Evolutionary conservation across 2,888 invertebrate genomes (phyloP), one percentile per base, ranked within the genome.

Genomic region (Ischnus inquisitorius): DNA sequence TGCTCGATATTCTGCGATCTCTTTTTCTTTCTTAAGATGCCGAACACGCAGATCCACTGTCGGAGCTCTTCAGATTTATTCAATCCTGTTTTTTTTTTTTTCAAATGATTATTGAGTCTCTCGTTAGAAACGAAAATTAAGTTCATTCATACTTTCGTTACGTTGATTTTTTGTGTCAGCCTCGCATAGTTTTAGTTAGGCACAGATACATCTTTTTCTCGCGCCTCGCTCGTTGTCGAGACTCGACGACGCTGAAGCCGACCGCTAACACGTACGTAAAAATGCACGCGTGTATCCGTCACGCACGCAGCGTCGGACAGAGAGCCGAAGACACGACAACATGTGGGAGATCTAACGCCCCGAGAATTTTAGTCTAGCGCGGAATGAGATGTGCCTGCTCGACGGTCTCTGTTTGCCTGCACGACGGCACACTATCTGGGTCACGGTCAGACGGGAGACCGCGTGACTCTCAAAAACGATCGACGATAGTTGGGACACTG

Each of bases 381-480:
- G 28, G 65, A 72, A 57, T 46, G 60, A 75, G 68, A 76, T 65
- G 51, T 71, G 14, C 62, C 43, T n/a, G 16, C 10, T 6, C 41
- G 28, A 2, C 16, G 57, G 39, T 74, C 64, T 54, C 64, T 34
- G 60, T 25, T 43, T 48, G 74, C 28, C 60, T 25, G 25, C 25
- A 46, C 16, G 54, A 25, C 28, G 16, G 34, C 60, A 60, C 60
- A 34, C 48, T 79, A 83, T 83, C 57, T 83, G 71, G 83, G 83
- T 83, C 83, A 83, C 71, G 83, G 83, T 83, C 83, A 83, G 39
- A 67, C 43, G 14, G 62, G 22, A 65, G 67, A 80, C 71, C 79
- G 79, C 74, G 72, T 67, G 71, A 69, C 75, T 51, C 57, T 72
- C 41, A 65, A 65, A 79, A 79, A 83, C 72, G 65, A 34, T 65